A percentile compares a stretch with the other conserved stretches of the same genome.
phyloP scores from a whole-genome alignment of 2,888 invertebrate species.

The Agrotis ipsilon region DNA sequence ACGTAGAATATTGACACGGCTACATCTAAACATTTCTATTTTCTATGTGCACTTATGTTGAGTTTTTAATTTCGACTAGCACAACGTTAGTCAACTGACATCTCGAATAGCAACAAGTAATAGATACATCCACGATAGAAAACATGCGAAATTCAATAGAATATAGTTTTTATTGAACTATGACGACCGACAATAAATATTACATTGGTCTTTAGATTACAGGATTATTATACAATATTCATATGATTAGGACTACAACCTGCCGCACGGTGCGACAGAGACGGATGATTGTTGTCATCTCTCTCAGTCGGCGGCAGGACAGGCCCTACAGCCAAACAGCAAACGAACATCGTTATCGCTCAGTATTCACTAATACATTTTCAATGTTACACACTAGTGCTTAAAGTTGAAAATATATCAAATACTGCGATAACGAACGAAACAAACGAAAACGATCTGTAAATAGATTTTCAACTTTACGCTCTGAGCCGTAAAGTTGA shows the following conservation, averaged over 20 bases:
- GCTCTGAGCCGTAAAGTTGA: too few relatives aligned
- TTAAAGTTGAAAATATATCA: too few relatives aligned
- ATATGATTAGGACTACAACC: conserved; percentile 48
- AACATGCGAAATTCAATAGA: conserved; percentile 52
- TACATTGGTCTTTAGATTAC: conserved; percentile 69
- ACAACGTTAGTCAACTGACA: conserved; percentile 21
- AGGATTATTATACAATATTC: conserved; percentile 62
- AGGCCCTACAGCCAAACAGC: too few relatives aligned
- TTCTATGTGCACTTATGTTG: conserved; percentile 30
- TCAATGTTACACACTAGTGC: too few relatives aligned
- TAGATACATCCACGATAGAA: conserved; percentile 57
- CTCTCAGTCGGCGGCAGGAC: conserved; percentile 30
- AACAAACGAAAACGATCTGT: too few relatives aligned
- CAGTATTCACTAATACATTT: too few relatives aligned
- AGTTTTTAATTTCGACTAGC: neutral
- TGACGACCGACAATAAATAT: conserved; percentile 62
- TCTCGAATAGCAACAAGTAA: conserved; percentile 51
- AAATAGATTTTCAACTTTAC: too few relatives aligned
- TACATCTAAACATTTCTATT: conserved; percentile 39
- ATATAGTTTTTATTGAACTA: conserved; percentile 56
- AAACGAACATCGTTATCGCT: too few relatives aligned
- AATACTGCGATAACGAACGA: too few relatives aligned
- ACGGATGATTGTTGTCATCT: neutral
- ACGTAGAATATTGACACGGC: neutral
- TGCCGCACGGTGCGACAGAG: conserved; percentile 31